Evolutionary conservation across 1,140 invertebrate genomes (phyloP), one percentile per base, ranked within the genome.

Genomic region (Drosophila lowei): DNA sequence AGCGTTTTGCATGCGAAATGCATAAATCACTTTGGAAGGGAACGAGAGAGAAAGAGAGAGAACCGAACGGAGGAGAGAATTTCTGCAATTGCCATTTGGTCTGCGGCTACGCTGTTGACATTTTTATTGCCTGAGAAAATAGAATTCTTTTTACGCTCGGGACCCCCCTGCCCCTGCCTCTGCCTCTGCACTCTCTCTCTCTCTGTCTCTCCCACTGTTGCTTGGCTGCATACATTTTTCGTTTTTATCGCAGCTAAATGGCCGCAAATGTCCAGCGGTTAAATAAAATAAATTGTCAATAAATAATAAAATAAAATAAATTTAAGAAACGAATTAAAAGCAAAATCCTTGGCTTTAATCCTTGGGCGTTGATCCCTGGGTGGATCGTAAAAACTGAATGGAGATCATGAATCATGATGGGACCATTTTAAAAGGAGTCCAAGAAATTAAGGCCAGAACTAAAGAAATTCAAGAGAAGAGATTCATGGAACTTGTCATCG

Each of bases 111-210:
- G 61, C 55, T 80, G 84, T 88, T 88, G 83, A 88, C 83, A 88
- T 88, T 88, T 88, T 88, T 88, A 88, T 88, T 88, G 83, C 83
- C 75, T 68, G 75, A 88, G 83, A 88, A 86, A 88, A 88, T 88
- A 88, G 78, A 88, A 77, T 89, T 79, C 80, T 83, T 72, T 65
- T 62, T 86, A 61, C 68, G 30, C 46, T 79, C 38, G 38, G 3
- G 3, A 3, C 3, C 11, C 11, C 34, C 34, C 34, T 3, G 3
- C 34, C 11, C 3, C 11, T 5, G 11, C 0, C 23, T 6, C 23
- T 25, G 0, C 5, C 23, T 23, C 23, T 2, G 18, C 18, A 18
- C 23, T 23, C 23, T 23, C 23, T 23, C 21, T 21, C 21, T 21
- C 21, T 21, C 21, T 18, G 13, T 58, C 28, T 47, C 47, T 21